Evolutionary conservation across 2,113 vertebrate species (phyloP), one percentile per base, ranked within the genome.

Genomic region (Perca flavescens): DNA sequence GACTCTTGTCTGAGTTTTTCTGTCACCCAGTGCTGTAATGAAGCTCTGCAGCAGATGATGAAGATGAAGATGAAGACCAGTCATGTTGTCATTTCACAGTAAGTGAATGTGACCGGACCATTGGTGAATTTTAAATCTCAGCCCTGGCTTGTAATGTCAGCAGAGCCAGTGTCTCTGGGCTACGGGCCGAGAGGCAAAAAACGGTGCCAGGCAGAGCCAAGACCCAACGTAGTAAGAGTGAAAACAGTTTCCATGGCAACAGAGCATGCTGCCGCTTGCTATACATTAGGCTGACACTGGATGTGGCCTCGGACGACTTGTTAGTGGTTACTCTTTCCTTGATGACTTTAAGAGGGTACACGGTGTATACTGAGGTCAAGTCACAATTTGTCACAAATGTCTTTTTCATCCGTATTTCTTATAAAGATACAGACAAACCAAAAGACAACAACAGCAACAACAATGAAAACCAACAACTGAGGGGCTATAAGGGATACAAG

Each of bases 171-270:
- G 40, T 63, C 2, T 4, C 28, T 58, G 19, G 80, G 72, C 76
- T 53, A 14, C 1, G 2, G 22, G 50, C 79, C 67, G 46, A 60
- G 36, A 56, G 49, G 28, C 71, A 49, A 19, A 0, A 11, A 50
- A n/a, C 25, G 7, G 47, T 61, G 78, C 63, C 62, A 62, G n/a
- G 49, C 54, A 66, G 10, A 67, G 68, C 53, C 54, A 40, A 84
- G 46, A 63, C 21, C 76, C 16, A 15, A 22, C 57, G 49, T n/a
- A 10, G 28, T 7, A 19, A 70, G 43, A 57, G 22, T 12, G 57
- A 47, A 36, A 46, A 34, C 54, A 3, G 89, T 90, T 74, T 19
- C 71, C 56, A 84, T 66, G 70, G 79, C 17, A 84, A 86, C 78
- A 66, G 52, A 73, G 65, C 36, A 79, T 85, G 83, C 74, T 79